phyloP scores from a whole-genome alignment of 2,113 vertebrate genomes.

The Syrmaticus mikado region DNA sequence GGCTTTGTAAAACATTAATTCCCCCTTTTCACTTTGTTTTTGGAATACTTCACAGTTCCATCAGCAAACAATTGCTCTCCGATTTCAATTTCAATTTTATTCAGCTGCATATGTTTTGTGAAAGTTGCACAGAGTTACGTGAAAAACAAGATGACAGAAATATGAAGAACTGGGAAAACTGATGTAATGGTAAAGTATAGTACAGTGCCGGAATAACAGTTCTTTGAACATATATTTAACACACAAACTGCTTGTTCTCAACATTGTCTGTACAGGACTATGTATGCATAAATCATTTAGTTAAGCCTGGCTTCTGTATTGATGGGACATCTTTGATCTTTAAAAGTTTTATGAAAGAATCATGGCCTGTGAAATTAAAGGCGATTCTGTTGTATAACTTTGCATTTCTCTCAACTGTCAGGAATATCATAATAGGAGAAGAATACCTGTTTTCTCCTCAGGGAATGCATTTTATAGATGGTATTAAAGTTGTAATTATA shows the following conservation, averaged over 20 bases:
- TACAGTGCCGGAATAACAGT: constrained; percentile 48
- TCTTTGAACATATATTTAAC: constrained; percentile 53
- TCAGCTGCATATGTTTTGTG: neutral
- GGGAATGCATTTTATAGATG: constrained; percentile 22
- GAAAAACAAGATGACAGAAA: neutral
- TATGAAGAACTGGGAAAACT: constrained; percentile 24
- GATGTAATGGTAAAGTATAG: constrained; percentile 36
- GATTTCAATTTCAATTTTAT: constrained; percentile 10
- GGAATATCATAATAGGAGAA: neutral
- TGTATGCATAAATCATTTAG: constrained; percentile 78
- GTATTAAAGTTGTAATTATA: constrained; percentile 40
- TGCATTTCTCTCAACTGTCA: constrained; percentile 64
- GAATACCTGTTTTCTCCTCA: constrained; percentile 46
- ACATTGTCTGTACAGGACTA: constrained; percentile 41
- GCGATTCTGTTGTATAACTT: constrained; percentile 68
- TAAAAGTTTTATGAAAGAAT: constrained; percentile 80
- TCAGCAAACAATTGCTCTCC: neutral
- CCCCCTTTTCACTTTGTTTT: neutral
- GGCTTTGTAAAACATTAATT: neutral
- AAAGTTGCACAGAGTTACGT: neutral
- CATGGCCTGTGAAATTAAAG: constrained; percentile 81
- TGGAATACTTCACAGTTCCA: neutral
- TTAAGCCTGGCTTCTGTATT: constrained; percentile 74
- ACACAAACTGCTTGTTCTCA: constrained; percentile 61
- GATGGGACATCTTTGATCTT: constrained; percentile 78